Base-by-base conservation (phyloP, 2,113 vertebrate species). In the Mus spicilegus region DNA sequence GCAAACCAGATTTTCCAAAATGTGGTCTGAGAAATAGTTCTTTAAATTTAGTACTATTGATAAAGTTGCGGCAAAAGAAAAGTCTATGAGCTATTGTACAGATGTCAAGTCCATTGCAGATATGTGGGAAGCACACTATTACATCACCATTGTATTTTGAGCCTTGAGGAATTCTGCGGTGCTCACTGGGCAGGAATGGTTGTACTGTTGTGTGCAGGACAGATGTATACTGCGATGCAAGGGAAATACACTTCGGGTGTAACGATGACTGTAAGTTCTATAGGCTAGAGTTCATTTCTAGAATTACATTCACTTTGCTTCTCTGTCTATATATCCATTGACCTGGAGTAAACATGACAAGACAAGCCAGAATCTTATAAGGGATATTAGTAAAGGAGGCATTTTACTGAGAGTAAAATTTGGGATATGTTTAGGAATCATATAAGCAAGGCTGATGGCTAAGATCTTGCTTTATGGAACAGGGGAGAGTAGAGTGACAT, bases 1-100 rank as follows among this genome's bases (percentile, higher is more conserved):
- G 2, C n/a, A 93, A 91, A 78, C 11, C 70, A 84, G 24, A 24
- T 51, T 93, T 95, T 80, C 30, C 36, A 84, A 91, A 93, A 58
- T 30, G 1, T 5, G 1, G 5, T 72, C 46, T 88, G 90, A 77
- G 42, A 58, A 84, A 54, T 1, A 70, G 58, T 28, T 76, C 16
- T 22, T 19, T 20, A 69, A n/a, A 13, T 30, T 73, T 92, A 36
- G 8, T 87, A 36, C 87, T 82, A 63, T 28, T 33, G 92, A 67
- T 14, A 2, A 0, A 75, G 11, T 4, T 19, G 28, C 56, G 13
- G 11, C 51, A 11, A 76, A 78, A 76, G 20, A 19, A 26, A 5
- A 0, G 12, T n/a, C 36, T 84, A 46, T 86, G 33, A 80, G 69
- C 54, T 65, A 63, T 8, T 94, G 4, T 39, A 87, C 89, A 42